Conservation (phyloP, 2,797 vertebrate genomes). For the Hydrolagus colliei region DNA sequence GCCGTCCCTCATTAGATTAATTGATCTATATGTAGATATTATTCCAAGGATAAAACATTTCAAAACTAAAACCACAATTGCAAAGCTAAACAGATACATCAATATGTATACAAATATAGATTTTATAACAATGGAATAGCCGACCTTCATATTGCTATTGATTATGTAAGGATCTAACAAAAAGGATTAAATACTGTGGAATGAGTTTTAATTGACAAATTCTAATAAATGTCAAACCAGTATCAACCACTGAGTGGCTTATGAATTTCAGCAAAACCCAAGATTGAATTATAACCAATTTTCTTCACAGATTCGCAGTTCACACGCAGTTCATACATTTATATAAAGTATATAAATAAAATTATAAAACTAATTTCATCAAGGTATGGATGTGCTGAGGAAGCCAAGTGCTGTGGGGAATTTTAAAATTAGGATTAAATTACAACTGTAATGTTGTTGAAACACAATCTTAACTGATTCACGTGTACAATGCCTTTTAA, state of each 20-base stretch:
- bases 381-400: neutral
- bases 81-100: neutral
- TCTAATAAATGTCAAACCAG: neutral
- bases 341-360: neutral
- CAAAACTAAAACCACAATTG: neutral
- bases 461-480: neutral
- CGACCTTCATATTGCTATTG: neutral
- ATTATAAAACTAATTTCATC: neutral
- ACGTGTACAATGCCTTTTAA: neutral
- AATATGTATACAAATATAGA: neutral
- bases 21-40: too few relatives aligned
- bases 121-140: neutral
- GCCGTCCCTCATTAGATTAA: too few relatives aligned
- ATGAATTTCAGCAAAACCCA: neutral
- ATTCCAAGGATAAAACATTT: too few relatives aligned
- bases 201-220: neutral
- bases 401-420: neutral
- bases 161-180: neutral
- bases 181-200: neutral
- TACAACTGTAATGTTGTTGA: neutral
- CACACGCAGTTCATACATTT: neutral
- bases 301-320: neutral
- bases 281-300: neutral
- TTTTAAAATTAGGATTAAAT: neutral
- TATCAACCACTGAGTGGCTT: neutral